Conservation (phyloP, 2,888 invertebrate species). For the Eilema sororculum region DNA sequence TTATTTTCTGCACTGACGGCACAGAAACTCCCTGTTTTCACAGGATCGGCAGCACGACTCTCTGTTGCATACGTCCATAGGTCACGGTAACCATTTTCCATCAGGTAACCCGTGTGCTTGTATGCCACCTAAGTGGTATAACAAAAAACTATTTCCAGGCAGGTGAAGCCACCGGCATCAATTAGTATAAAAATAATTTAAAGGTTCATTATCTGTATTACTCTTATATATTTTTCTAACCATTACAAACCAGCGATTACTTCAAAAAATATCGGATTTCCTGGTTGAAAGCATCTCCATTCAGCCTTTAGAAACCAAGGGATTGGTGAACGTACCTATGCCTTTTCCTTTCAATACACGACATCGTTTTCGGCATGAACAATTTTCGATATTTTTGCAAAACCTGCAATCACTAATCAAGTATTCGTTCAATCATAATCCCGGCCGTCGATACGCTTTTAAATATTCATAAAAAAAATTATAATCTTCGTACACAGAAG, state of each 20-base stretch:
- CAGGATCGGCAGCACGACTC: too few species aligned
- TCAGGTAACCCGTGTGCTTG: too few species aligned
- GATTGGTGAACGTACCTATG: constrained; percentile 4
- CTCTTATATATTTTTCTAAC: constrained; percentile 29
- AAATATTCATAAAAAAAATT: constrained; percentile 53
- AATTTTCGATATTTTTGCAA: constrained; percentile 44
- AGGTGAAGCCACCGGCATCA: too few species aligned
- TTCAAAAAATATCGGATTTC: constrained; percentile 22
- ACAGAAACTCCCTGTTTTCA: too few species aligned
- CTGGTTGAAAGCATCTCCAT: constrained; percentile 32
- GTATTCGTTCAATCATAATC: constrained; percentile 60
- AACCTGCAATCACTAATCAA: constrained; percentile 59
- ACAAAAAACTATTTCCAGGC: too few species aligned
- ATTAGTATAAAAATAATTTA: too few species aligned
- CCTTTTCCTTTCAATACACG: constrained; percentile 12
- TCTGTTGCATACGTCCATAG: too few species aligned
- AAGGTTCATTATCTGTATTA: constrained; percentile 9
- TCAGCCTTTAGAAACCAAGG: constrained; percentile 36
- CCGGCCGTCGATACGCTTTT: constrained; percentile 42
- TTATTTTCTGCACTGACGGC: too few species aligned
- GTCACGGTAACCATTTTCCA: too few species aligned
- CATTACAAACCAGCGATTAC: constrained; percentile 39
- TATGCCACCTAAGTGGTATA: too few species aligned
- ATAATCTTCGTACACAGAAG: constrained; percentile 45
- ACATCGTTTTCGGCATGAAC: constrained; percentile 43